Conservation (phyloP, 2,888 invertebrate genomes). For the Microdon myrmicae region DNA sequence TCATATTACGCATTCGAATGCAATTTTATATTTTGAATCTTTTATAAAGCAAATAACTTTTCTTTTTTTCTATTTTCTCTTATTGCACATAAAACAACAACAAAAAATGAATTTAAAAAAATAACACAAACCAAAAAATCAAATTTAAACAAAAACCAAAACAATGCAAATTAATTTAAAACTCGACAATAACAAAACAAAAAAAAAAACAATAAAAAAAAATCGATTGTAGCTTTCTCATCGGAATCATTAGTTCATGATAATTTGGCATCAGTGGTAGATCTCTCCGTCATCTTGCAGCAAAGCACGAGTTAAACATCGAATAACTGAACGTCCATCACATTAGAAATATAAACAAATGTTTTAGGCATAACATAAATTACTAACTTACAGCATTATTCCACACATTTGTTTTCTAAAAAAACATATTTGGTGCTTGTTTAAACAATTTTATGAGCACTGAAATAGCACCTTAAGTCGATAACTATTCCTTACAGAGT, state of each 20-base stretch:
- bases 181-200: conserved; percentile 15
- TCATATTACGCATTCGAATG: conserved; percentile 22
- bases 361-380: conserved; percentile 16
- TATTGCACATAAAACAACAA: conserved; percentile 31
- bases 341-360: conserved; percentile 57
- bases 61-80: conserved; percentile 42
- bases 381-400: neutral
- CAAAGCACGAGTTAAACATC: conserved; percentile 67
- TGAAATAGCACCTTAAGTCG: too few species aligned
- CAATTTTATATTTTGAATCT: conserved; percentile 16
- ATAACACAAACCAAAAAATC: conserved; percentile 1
- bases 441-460: too few species aligned
- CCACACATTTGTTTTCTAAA: too few species aligned
- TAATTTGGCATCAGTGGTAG: conserved; percentile 66
- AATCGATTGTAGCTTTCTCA: conserved; percentile 63
- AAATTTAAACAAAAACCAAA: conserved; percentile 3
- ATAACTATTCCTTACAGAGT: too few species aligned
- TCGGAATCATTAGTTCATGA: conserved; percentile 68
- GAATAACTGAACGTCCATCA: conserved; percentile 66
- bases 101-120: too few species aligned
- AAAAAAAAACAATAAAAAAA: neutral
- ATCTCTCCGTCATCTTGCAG: conserved; percentile 66
- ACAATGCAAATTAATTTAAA: conserved; percentile 3
- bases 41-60: conserved; percentile 26
- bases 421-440: too few species aligned